Conservation (phyloP, 2,797 vertebrate species). For the Lepus oiostolus region DNA sequence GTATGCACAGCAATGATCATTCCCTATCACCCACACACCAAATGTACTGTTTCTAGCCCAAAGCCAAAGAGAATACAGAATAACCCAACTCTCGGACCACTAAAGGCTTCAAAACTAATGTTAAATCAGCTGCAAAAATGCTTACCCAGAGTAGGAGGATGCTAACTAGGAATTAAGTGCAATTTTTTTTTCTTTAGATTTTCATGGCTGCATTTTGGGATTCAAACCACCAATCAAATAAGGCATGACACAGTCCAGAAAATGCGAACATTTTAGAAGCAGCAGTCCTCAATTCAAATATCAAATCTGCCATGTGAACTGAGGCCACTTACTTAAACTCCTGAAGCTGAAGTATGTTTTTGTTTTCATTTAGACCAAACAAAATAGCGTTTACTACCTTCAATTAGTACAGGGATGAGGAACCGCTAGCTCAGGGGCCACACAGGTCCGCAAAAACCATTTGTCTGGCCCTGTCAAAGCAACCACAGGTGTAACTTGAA, state of each 20-base stretch:
- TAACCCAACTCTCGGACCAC: not conserved
- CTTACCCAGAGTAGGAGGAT: not conserved
- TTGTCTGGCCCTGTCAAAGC: too few species aligned
- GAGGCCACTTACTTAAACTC: constrained; percentile 29
- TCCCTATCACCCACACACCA: not conserved
- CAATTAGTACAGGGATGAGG: not conserved
- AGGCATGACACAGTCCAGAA: not conserved
- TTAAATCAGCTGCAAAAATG: not conserved
- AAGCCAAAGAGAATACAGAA: not conserved
- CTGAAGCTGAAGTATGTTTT: not conserved
- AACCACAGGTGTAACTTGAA: too few species aligned
- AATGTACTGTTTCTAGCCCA: constrained; percentile 6
- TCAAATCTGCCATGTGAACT: not conserved
- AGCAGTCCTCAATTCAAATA: constrained; percentile 15
- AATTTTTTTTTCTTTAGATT: not conserved
- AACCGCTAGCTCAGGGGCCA: too few species aligned
- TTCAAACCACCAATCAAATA: constrained; percentile 15
- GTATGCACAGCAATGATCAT: not conserved
- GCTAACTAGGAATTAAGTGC: not conserved
- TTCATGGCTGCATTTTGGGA: not conserved
- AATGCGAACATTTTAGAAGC: constrained; percentile 36
- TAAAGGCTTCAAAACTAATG: not conserved
- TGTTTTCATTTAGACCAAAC: too few species aligned
- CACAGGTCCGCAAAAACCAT: too few species aligned
- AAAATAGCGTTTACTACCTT: not conserved